Evolutionary conservation across 2,888 invertebrate species (phyloP), one percentile per base, ranked within the genome.

Genomic region (Actias luna): DNA sequence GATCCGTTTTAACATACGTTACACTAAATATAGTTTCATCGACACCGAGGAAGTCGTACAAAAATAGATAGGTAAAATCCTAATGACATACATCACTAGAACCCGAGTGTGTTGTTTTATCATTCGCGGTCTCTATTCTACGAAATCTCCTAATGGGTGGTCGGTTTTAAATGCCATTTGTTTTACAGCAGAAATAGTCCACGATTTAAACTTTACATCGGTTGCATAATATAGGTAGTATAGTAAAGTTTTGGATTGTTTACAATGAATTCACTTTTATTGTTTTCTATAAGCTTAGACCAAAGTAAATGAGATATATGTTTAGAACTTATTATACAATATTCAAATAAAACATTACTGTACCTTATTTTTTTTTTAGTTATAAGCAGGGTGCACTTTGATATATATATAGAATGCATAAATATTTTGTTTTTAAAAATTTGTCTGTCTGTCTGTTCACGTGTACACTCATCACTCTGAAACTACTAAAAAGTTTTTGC

Each of bases 71-170:
- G 72, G 71, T 78, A 80, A 77, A 80, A 85, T 82, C 84, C 84
- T 82, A 85, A 88, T 88, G 88, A 88, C 88, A 88, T 83, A 87
- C 83, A 85, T 87, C 83, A 83, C 78, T 81, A 79, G 67, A 77
- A 70, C 75, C 76, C 69, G 67, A 65, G 72, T 69, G 63, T 72
- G 73, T 77, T 80, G 77, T 78, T 78, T 77, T 76, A 76, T 62
- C 58, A 62, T 78, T 74, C 71, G 74, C 65, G 46, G 67, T 68
- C 68, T 70, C 67, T 76, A 73, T 85, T 85, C 83, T 70, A 66
- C 67, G 84, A 83, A 85, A 83, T 80, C 72, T 63, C 79, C 71
- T 71, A 70, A 76, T 78, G 87, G 88, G 89, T 88, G 89, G 89
- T 83, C 89, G 73, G 63, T 60, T 73, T 76, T 69, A 72, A 62